Percentiles rank a stretch among this genome's conserved stretches.
Conservation (phyloP, 1,140 invertebrate species). For the Heliconius himera region DNA sequence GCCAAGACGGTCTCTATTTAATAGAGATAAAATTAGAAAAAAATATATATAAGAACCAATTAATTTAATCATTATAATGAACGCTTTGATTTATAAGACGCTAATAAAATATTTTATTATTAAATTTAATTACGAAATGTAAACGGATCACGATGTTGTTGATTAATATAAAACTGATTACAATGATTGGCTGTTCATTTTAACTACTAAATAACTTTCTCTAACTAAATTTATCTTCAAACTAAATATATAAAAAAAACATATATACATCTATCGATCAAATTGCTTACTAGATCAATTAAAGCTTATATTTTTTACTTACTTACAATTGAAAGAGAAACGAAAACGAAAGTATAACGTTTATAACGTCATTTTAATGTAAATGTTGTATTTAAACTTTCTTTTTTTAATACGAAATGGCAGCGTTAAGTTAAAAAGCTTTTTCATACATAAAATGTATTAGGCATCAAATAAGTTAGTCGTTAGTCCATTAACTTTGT, state of each 20-base stretch:
- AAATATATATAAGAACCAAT: neutral
- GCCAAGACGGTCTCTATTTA: neutral
- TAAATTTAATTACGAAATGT: neutral
- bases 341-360: neutral
- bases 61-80: neutral
- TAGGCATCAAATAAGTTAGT: constrained; percentile 5
- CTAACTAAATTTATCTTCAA: neutral
- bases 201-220: neutral
- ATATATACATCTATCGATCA: neutral
- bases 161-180: neutral
- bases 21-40: neutral
- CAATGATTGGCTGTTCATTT: neutral
- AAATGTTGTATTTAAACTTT: neutral
- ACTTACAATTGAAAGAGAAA: neutral
- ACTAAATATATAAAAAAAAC: neutral
- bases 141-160: neutral
- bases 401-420: neutral
- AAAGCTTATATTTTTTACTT: constrained; percentile 6
- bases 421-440: neutral
- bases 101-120: neutral
- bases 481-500: constrained; percentile 6
- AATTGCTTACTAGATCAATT: neutral
- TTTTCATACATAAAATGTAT: constrained; percentile 3
- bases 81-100: neutral
- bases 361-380: neutral